phyloP scores from a whole-genome alignment of 2,113 vertebrate species.

The Atrichornis clamosus region DNA sequence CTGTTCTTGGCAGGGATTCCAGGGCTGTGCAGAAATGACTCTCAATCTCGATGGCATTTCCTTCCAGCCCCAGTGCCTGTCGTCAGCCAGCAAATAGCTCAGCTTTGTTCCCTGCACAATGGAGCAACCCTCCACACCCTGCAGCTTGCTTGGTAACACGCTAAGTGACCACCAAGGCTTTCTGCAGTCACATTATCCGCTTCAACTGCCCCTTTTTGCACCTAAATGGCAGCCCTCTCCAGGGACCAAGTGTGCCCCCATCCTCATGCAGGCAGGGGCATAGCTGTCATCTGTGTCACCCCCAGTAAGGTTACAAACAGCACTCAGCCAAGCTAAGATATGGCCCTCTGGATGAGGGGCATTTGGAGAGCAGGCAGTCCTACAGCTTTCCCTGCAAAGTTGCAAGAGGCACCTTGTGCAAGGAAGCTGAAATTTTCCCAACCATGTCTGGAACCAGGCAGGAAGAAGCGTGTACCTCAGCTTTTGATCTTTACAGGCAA shows the following conservation, averaged over 20 bases:
- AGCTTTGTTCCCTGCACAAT: conserved; percentile 6
- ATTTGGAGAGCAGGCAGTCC: neutral
- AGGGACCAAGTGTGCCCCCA: neutral
- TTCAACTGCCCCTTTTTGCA: neutral
- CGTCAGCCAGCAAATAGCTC: neutral
- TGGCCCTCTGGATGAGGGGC: rapidly evolving
- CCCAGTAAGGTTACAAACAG: neutral
- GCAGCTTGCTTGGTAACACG: neutral
- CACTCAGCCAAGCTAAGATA: neutral
- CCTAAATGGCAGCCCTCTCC: neutral
- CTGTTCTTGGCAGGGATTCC: neutral
- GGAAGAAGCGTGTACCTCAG: neutral
- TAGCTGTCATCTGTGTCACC: neutral
- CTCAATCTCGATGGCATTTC: neutral
- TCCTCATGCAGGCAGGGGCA: neutral
- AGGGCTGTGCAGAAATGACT: neutral
- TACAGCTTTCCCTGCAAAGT: neutral
- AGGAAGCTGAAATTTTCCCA: neutral
- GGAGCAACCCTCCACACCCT: neutral
- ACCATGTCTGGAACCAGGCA: neutral
- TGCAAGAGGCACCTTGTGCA: neutral
- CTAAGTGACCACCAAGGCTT: neutral
- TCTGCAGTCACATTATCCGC: neutral
- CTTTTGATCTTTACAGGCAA: conserved; percentile 17
- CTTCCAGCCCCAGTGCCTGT: neutral